Conservation (phyloP, 2,113 vertebrate genomes). For the Muscicapa adusta region DNA sequence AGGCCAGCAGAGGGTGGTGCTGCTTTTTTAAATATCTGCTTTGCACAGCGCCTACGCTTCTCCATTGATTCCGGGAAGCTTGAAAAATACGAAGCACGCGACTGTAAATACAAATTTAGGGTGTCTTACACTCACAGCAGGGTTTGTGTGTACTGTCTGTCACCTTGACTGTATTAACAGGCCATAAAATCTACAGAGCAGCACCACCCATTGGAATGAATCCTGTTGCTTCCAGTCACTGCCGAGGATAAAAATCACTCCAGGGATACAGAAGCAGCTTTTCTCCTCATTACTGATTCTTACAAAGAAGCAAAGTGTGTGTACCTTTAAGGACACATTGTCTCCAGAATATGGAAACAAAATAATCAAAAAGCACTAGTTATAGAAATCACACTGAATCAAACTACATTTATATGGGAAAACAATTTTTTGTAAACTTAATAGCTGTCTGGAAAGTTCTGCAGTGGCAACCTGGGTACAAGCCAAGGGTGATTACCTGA, state of each 20-base stretch:
- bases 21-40: background rate
- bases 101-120: background rate
- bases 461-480: background rate
- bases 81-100: fast-evolving
- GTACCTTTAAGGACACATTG: background rate
- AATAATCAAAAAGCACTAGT: background rate
- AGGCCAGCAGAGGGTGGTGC: conserved; percentile 67
- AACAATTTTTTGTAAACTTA: background rate
- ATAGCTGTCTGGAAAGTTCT: background rate
- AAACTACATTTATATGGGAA: background rate
- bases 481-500: background rate
- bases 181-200: background rate
- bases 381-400: background rate
- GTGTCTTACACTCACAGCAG: fast-evolving
- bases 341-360: background rate
- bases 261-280: background rate
- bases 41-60: background rate
- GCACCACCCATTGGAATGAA: background rate
- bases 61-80: background rate
- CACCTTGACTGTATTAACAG: background rate
- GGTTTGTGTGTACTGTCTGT: background rate
- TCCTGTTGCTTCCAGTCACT: background rate
- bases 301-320: fast-evolving
- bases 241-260: fast-evolving
- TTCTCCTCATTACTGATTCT: background rate